Percentiles rank a stretch among this genome's conserved stretches.
These are phyloP conservation scores for Scaptomyza tumidula DNA, from an alignment of 2,888 invertebrate genomes.

Conservation along the genomic window DNA sequence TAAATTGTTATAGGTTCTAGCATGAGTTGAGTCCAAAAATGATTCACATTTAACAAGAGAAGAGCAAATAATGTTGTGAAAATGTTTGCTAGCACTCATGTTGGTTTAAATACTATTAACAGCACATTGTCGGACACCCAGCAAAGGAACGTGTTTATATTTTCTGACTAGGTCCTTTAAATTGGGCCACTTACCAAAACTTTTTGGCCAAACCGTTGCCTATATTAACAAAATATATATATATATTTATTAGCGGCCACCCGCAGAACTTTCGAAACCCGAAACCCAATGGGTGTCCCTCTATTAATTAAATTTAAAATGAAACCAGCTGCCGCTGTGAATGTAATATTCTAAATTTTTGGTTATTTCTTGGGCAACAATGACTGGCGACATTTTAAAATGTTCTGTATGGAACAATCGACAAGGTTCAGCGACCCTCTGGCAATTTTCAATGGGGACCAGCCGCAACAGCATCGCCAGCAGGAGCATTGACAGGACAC, in stretches of 20 bases:
- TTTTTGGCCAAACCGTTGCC: no score
- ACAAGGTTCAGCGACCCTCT: constrained; percentile 37
- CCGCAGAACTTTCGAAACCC: constrained; percentile 24
- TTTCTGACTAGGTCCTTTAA: constrained; percentile 34
- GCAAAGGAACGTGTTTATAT: constrained; percentile 29
- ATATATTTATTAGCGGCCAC: constrained; percentile 30
- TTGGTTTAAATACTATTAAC: constrained; percentile 7
- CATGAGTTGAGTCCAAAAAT: not conserved
- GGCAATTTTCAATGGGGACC: constrained; percentile 41
- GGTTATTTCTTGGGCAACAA: not conserved
- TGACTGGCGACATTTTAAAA: constrained; percentile 10
- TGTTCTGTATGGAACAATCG: not conserved
- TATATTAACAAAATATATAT: constrained; percentile 11
- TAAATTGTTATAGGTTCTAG: not conserved
- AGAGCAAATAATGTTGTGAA: not conserved
- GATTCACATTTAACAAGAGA: constrained; percentile 3
- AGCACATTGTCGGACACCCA: not conserved
- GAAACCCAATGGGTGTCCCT: constrained; percentile 1
- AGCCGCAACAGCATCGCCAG: not conserved
- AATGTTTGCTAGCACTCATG: constrained; percentile 7
- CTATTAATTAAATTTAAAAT: constrained; percentile 1
- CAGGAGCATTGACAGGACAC: constrained; percentile 10
- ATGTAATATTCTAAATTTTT: constrained; percentile 2
- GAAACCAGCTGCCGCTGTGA: constrained; percentile 1
- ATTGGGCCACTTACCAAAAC: constrained; percentile 56